A percentile compares a stretch with the other conserved stretches of the same genome.
Evolutionary conservation across 1,140 invertebrate genomes (phyloP).

Genomic region (Andricus grossulariae): DNA sequence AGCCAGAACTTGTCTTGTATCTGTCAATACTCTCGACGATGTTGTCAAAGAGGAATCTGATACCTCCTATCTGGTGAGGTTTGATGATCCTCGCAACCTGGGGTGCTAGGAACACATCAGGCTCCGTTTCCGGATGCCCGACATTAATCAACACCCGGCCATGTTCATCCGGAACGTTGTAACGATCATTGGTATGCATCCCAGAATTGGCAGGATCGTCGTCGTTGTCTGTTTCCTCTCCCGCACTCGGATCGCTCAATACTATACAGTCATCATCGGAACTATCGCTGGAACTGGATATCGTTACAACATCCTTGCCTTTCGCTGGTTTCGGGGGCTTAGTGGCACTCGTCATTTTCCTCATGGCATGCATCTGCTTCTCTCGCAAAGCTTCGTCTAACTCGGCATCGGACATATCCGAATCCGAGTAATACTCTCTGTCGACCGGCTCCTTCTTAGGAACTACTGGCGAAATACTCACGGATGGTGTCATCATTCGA

Average conservation of each 20-base stretch:
- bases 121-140: slow-evolving; percentile 94
- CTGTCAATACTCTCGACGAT: slow-evolving; percentile 93
- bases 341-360: slow-evolving; percentile 60
- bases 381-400: slow-evolving; percentile 65
- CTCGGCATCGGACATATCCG: slow-evolving; percentile 70
- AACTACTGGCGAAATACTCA: slow-evolving; percentile 74
- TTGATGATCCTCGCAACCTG: slow-evolving; percentile 96
- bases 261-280: slow-evolving; percentile 90
- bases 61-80: slow-evolving; percentile 97
- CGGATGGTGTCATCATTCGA: slow-evolving; percentile 76
- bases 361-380: slow-evolving; percentile 63
- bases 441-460: slow-evolving; percentile 72
- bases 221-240: slow-evolving; percentile 79
- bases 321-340: slow-evolving; percentile 71
- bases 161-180: slow-evolving; percentile 93
- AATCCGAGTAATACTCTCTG: slow-evolving; percentile 71
- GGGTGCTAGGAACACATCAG: slow-evolving; percentile 94
- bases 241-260: slow-evolving; percentile 81
- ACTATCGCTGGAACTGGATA: slow-evolving; percentile 81
- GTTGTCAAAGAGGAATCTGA: slow-evolving; percentile 97
- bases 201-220: slow-evolving; percentile 83
- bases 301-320: slow-evolving; percentile 78
- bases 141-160: slow-evolving; percentile 96
- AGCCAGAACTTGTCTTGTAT: slow-evolving; percentile 92
- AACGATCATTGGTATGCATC: slow-evolving; percentile 92